Evolutionary conservation across 2,888 invertebrate species (phyloP).

Genomic region (Neuroscelio doddi): DNA sequence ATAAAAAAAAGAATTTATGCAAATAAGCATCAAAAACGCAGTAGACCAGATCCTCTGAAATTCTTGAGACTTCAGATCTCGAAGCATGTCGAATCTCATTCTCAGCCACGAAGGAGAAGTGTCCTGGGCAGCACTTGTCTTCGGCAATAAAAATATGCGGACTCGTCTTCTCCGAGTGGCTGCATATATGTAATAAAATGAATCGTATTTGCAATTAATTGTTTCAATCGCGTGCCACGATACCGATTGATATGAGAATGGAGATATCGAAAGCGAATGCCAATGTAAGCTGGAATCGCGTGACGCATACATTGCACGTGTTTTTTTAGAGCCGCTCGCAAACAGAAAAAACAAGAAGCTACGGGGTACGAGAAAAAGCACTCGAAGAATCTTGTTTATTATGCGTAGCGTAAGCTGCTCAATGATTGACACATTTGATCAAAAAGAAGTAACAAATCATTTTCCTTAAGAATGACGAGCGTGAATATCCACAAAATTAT

Average conservation of each 20-base stretch:
- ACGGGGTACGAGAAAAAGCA: slow-evolving; percentile 51
- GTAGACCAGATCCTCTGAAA: too few species aligned
- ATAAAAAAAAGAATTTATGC: too few species aligned
- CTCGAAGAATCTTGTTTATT: slow-evolving; percentile 53
- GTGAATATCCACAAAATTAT: too few species aligned
- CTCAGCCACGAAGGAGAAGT: background rate
- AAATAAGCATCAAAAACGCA: background rate
- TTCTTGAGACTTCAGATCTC: background rate
- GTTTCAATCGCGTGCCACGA: slow-evolving; percentile 40
- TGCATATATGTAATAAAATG: slow-evolving; percentile 14
- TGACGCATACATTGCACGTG: slow-evolving; percentile 43
- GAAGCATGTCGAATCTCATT: background rate
- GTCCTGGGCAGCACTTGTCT: too few species aligned
- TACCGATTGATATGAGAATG: slow-evolving; percentile 38
- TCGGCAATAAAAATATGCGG: background rate
- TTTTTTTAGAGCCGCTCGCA: slow-evolving; percentile 42
- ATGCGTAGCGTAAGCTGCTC: slow-evolving; percentile 52
- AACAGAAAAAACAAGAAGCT: slow-evolving; percentile 32
- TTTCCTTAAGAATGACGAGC: too few species aligned
- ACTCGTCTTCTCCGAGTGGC: too few species aligned
- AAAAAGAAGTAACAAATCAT: too few species aligned
- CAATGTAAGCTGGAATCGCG: slow-evolving; percentile 51
- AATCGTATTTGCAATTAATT: slow-evolving; percentile 33
- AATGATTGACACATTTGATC: slow-evolving; percentile 50
- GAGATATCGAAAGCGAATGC: slow-evolving; percentile 41